Percentiles rank a stretch among this genome's conserved stretches.
Conservation (phyloP, 2,888 invertebrate genomes). For the Epinotia demarniana region DNA sequence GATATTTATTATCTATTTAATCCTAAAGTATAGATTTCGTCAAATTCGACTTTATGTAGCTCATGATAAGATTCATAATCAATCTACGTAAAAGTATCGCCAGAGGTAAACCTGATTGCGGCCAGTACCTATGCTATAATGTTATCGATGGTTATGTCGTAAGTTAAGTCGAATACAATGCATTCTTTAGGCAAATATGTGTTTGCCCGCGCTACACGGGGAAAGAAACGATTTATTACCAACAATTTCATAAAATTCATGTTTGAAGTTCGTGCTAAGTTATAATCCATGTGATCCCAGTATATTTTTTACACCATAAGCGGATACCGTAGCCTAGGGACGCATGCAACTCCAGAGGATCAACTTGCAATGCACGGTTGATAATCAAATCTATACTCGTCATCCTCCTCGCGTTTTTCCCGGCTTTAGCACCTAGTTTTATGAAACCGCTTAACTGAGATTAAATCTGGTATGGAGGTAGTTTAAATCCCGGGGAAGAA, state of each 20-base stretch:
- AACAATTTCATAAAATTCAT: neutral
- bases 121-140: neutral
- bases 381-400: no score
- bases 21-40: neutral
- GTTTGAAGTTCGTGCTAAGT: neutral
- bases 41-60: neutral
- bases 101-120: neutral
- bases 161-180: slow-evolving; percentile 22
- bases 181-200: slow-evolving; percentile 20
- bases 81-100: neutral
- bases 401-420: no score
- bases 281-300: neutral
- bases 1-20: neutral
- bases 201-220: slow-evolving; percentile 14
- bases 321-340: no score
- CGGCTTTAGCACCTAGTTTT: no score
- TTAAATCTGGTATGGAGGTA: no score
- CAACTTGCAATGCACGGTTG: no score
- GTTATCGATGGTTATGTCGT: slow-evolving; percentile 7
- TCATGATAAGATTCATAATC: neutral
- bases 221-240: slow-evolving; percentile 24
- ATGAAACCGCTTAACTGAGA: no score
- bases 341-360: no score
- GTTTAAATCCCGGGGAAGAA: no score
- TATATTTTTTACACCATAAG: no score